Base-by-base conservation (phyloP, 2,888 invertebrate species). In the Diarsia rubi region DNA sequence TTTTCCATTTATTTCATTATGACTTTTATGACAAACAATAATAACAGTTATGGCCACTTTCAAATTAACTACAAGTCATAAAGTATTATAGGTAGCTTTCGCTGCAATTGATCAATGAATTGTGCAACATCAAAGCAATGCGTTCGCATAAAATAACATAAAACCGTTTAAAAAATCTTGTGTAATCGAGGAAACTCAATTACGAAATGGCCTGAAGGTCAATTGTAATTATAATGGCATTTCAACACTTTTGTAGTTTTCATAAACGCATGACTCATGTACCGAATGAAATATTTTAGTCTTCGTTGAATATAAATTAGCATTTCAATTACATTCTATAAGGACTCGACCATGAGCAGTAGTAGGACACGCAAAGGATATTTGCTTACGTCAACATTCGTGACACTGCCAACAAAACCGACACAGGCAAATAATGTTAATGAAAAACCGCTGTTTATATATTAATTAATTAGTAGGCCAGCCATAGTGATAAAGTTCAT, bases 311-410 rank as follows among this genome's bases (percentile, higher is more conserved):
- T 60, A 31, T 68, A 73, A 75, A 76, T 86, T 86, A 71, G 70
- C 75, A 86, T 86, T 73, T 69, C 64, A 84, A 81, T 79, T 57
- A 70, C 54, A 63, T 82, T 70, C 68, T 79, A 76, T 79, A 85
- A 80, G 79, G 82, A 69, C 65, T 67, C 69, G 82, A 62, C 86
- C 82, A 78, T 86, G 87, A 86, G 65, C 76, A 84, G 78, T 83
- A 84, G 85, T 83, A 84, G 85, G 81, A 74, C 84, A 87, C 65
- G 76, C 74, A 75, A 84, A 81, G 71, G 73, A 84, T 81, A 85
- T 88, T 88, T 86, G 82, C 88, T 87, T 70, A 83, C 86, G 88
- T 90, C 88, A 90, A 74, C 80, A 79, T 88, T 85, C 89, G 86
- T 88, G 88, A 72, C 79, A 68, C 42, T 60, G 75, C 81, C 76